Base-by-base conservation (phyloP, 2,888 invertebrate species). In the Xylota sylvarum region DNA sequence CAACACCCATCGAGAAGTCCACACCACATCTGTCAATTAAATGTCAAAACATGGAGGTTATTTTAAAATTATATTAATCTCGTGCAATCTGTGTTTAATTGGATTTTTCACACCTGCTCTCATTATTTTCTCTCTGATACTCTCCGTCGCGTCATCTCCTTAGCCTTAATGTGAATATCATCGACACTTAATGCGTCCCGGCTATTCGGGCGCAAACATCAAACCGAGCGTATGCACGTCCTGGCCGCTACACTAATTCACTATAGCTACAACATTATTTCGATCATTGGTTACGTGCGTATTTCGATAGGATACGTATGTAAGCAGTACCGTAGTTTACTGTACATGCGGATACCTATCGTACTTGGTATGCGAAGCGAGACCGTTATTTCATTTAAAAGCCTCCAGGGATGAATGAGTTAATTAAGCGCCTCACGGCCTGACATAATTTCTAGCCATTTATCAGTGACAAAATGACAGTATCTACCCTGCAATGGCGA, bases 371-470 rank as follows among this genome's bases (percentile, higher is more conserved):
- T 86, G 77, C 86, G 73, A 67, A 86, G 62, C 82, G 82, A 64
- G 69, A 65, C 43, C 78, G 78, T 87, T 78, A 74, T 87, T 83
- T 83, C 83, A 87, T 83, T 87, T 87, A 74, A 87, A 87, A 77
- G 73, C 87, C 79, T 50, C 79, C 64, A 56, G 74, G 88, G 88
- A 88, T 89, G 90, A 90, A 90, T 91, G 90, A 90, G 91, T 91
- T 91, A 91, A 91, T 91, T 91, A 91, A 90, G 90, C 89, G 89
- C 89, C 91, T 88, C 90, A 89, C 89, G 90, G 90, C 89, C 89
- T 89, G 89, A 90, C 91, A 91, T 91, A 91, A 91, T 91, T 91
- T 90, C 88, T 89, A 89, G 90, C 90, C 90, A 91, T 91, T 91
- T 91, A 90, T 91, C 91, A 91, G 91, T 89, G 89, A 89, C 89